Base-by-base conservation (phyloP, 2,888 invertebrate species). In the Timema cristinae region DNA sequence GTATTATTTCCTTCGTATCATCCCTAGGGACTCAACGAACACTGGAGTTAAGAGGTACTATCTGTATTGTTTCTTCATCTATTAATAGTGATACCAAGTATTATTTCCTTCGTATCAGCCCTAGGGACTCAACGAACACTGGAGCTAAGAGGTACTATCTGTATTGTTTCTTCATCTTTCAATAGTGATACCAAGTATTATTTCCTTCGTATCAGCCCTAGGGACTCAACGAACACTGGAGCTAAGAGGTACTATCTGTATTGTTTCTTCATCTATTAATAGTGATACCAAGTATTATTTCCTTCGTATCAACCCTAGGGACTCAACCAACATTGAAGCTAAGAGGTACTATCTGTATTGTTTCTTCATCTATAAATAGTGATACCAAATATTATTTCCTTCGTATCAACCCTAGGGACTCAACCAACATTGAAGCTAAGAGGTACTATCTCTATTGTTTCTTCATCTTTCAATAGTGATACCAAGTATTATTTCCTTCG, bases 401-500 rank as follows among this genome's bases (percentile, higher is more conserved):
- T 32, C 32, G 32, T 32, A 32, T 32, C 32, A 32, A 32, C 32
- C 32, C 32, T 32, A 4, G 32, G 32, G 32, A 32, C 32, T 32
- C 32, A 32, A 32, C 32, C 2, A 32, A 32, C 32, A 32, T 4
- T 32, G 32, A 4, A 32, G 32, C 32, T n/a, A n/a, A n/a, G n/a
- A n/a, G n/a, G n/a, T n/a, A n/a, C n/a, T n/a, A n/a, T n/a, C n/a
- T n/a, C n/a, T n/a, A n/a, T n/a, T n/a, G n/a, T n/a, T n/a, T n/a
- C n/a, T 9, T 47, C 48, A 32, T 32, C 32, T 48, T 16, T 48
- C 13, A 7, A 6, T 13, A 47, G 63, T 7, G 47, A 32, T 32
- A 63, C 48, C 13, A 63, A 63, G 32, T 63, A 63, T 63, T 63
- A 63, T 32, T 63, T 47, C 63, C 48, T 63, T 47, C 47, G 48